Evolutionary conservation across 2,797 vertebrate genomes (phyloP), one percentile per base, ranked within the genome.

Genomic region (Coracias cyanogaster): DNA sequence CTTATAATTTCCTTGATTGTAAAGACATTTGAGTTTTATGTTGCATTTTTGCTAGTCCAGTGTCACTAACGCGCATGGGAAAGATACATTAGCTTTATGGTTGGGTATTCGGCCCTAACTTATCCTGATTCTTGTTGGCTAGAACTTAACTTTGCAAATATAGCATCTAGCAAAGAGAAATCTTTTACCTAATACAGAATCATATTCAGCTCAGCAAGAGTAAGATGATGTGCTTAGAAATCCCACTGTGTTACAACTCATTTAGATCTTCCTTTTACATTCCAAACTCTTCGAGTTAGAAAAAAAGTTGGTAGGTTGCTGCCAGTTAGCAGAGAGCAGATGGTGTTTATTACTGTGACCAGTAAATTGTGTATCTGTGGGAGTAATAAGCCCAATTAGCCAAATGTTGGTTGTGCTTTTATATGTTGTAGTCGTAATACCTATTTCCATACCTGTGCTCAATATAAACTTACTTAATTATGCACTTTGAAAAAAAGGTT

Each of bases 291-390:
- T 64, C 10, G 82, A 82, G 22, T 76, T 66, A 72, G 67, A 45
- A 62, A 37, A n/a, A 61, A 65, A 78, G 73, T 91, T 91, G 24
- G 39, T 93, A 86, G 49, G 43, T 93, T 94, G 70, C 62, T 94
- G 58, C 88, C 76, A 70, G 77, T 90, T 94, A 86, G 88, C 62
- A 90, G 93, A 91, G 77, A 96, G 58, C 95, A 97, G 94, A 93
- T 97, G 95, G 92, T 97, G 77, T 90, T 96, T 95, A 79, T 95
- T 95, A 62, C 77, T 89, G 77, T 94, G 93, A 79, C 92, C 70
- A 2, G 35, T 76, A 92, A 93, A 83, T 88, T 69, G 43, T 82
- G 37, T 92, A 62, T 92, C 77, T 86, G 86, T 93, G 88, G 93
- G 90, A 92, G 80, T 95, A 94, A 90, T 86, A 82, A 90, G 35